A percentile compares a stretch with the other conserved stretches of the same genome.
These are phyloP conservation scores for Biston stratarius DNA, from an alignment of 2,888 invertebrate genomes.

Conservation along the genomic window DNA sequence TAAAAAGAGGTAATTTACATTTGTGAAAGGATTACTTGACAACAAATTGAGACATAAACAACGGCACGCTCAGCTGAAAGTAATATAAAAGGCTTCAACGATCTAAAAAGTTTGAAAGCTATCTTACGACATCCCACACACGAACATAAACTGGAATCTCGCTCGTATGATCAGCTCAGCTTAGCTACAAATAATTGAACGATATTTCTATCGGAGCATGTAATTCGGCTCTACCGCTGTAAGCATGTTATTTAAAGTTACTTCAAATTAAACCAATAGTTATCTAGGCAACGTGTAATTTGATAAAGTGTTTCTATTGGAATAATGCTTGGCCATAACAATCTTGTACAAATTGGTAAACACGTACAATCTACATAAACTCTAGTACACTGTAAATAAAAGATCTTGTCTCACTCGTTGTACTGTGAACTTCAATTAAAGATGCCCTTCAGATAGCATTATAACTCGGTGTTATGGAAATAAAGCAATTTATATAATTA, in stretches of 20 bases:
- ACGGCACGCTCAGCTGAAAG: constrained; percentile 25
- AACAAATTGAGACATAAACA: constrained; percentile 22
- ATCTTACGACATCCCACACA: constrained; percentile 37
- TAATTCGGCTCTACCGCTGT: constrained; percentile 21
- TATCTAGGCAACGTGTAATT: constrained; percentile 27
- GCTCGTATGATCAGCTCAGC: constrained; percentile 19
- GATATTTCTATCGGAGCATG: constrained; percentile 29
- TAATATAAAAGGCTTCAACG: constrained; percentile 19
- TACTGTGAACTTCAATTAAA: constrained; percentile 4
- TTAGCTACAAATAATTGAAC: constrained; percentile 28
- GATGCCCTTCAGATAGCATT: constrained; percentile 30
- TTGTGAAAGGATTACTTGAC: constrained; percentile 25
- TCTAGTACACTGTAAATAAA: constrained; percentile 8
- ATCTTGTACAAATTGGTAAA: constrained; percentile 31
- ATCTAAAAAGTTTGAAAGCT: constrained; percentile 29
- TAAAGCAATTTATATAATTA: constrained; percentile 27
- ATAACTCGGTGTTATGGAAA: constrained; percentile 26
- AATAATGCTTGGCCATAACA: constrained; percentile 25
- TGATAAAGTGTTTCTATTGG: constrained; percentile 31
- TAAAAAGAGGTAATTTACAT: neutral
- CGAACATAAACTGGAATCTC: constrained; percentile 31
- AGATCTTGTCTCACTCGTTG: neutral
- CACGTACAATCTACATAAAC: constrained; percentile 22
- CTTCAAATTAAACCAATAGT: constrained; percentile 18
- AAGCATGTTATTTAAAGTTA: constrained; percentile 28